phyloP scores from a whole-genome alignment of 2,888 invertebrate species.

The Omphaloscelis lunosa region DNA sequence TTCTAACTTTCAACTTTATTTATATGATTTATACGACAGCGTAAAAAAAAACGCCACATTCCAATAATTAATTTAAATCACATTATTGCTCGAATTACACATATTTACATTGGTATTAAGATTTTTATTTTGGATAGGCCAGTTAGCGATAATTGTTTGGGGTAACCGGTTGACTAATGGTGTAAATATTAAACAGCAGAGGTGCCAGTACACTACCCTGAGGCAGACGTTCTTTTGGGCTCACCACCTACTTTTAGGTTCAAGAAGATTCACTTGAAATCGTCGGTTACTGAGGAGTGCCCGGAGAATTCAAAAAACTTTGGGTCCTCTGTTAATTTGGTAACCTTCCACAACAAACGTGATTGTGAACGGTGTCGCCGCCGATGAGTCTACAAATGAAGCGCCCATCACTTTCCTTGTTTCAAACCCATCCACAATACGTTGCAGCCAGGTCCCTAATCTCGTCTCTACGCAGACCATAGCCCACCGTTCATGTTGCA shows the following conservation, averaged over 20 bases:
- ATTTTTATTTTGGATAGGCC: background rate
- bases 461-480: background rate
- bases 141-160: background rate
- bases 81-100: background rate
- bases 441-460: background rate
- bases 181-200: background rate
- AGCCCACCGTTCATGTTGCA: background rate
- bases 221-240: background rate
- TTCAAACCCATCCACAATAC: background rate
- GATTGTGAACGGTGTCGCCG: background rate
- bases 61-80: constrained; percentile 34
- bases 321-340: background rate
- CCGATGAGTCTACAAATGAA: background rate
- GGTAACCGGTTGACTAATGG: background rate
- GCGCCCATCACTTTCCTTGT: background rate
- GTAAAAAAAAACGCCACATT: constrained; percentile 37
- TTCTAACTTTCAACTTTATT: constrained; percentile 65
- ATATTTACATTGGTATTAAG: background rate
- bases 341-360: too few relatives aligned
- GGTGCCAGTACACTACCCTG: background rate
- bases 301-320: background rate
- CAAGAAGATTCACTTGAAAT: background rate
- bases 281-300: background rate
- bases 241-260: background rate
- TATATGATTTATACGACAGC: constrained; percentile 52